Percentiles rank a stretch among this genome's conserved stretches.
These are phyloP conservation scores for Nyctibius bracteatus DNA, from an alignment of 2,113 vertebrate species.

Conservation along the genomic window DNA sequence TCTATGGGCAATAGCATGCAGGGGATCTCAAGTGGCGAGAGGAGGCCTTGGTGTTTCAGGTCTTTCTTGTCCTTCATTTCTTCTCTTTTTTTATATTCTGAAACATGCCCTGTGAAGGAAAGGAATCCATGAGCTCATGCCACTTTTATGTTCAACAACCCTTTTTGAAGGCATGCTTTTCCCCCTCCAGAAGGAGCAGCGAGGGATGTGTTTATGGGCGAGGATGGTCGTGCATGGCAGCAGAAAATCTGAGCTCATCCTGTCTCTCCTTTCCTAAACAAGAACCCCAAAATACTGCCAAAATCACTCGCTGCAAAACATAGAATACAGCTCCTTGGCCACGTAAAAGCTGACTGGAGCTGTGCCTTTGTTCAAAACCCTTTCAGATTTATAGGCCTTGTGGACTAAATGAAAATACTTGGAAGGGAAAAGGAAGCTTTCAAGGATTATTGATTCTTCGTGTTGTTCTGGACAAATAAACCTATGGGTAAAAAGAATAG, in stretches of 20 bases:
- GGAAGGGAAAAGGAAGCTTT: not conserved
- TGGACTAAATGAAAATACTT: not conserved
- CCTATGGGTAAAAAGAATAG: not conserved
- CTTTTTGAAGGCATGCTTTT: not conserved
- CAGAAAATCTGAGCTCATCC: not conserved
- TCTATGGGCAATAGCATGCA: not conserved
- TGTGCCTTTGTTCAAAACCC: not conserved
- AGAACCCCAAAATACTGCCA: not conserved
- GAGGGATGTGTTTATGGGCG: not conserved
- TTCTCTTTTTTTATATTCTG: not conserved
- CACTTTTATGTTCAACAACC: not conserved
- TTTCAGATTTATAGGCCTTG: not conserved
- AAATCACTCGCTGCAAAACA: not conserved
- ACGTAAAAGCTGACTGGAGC: not conserved
- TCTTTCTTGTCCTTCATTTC: not conserved
- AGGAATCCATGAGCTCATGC: not conserved
- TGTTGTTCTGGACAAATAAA: not conserved
- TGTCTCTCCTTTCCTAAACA: not conserved
- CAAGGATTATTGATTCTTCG: not conserved
- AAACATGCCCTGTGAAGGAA: not conserved
- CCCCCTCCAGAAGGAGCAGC: not conserved
- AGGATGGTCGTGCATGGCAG: not conserved
- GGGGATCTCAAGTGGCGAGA: accelerated
- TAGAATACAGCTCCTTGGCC: not conserved
- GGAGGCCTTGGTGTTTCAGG: not conserved